A percentile compares a stretch with the other conserved stretches of the same genome.
These are phyloP conservation scores for Cecidostiba fungosa DNA, from an alignment of 2,888 invertebrate genomes.

Conservation along the genomic window DNA sequence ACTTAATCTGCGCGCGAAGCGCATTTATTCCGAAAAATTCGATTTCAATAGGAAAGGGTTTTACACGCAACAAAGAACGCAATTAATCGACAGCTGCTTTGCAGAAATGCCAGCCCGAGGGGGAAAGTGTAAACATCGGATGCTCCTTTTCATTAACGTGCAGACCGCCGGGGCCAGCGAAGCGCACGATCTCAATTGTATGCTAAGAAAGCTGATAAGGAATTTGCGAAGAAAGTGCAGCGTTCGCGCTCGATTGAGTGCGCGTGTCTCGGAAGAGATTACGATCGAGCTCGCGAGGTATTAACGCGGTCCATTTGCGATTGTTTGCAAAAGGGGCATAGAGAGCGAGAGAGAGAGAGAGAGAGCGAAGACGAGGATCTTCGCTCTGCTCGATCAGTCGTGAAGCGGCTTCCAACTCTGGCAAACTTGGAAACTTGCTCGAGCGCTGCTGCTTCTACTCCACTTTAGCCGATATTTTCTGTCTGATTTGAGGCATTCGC, in stretches of 20 bases:
- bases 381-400: conserved; percentile 55
- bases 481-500: conserved; percentile 73
- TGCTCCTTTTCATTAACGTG: not conserved
- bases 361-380: conserved; percentile 69
- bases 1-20: not conserved
- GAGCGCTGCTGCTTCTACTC: conserved; percentile 66
- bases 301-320: conserved; percentile 75
- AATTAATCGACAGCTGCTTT: not conserved
- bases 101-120: not conserved
- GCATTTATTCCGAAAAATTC: not conserved
- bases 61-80: not conserved
- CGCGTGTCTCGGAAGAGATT: conserved; percentile 47
- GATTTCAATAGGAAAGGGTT: not conserved
- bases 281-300: conserved; percentile 62
- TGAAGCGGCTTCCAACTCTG: conserved; percentile 6
- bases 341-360: conserved; percentile 68
- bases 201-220: conserved; percentile 49
- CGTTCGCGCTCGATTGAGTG: conserved; percentile 38
- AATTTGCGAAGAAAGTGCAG: conserved; percentile 23
- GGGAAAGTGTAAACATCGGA: conserved; percentile 18
- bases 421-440: conserved; percentile 71
- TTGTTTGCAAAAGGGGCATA: conserved; percentile 71
- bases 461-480: conserved; percentile 71
- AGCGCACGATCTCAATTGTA: conserved; percentile 51
- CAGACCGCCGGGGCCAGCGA: conserved; percentile 15